These are phyloP conservation scores for Uropetala carovei DNA, from an alignment of 2,888 invertebrate genomes.

Conservation along the genomic window DNA sequence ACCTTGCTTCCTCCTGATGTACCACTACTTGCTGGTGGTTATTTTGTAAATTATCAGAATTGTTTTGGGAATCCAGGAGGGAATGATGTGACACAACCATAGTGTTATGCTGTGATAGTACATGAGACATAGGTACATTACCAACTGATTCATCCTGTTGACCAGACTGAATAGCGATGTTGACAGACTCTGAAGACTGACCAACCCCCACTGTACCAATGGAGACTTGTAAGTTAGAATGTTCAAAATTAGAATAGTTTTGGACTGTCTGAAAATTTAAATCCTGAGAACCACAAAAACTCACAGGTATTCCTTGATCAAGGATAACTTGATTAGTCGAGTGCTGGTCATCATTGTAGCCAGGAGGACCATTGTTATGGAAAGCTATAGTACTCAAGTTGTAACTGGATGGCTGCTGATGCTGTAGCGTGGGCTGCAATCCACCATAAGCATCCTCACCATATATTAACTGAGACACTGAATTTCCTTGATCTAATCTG, in stretches of 20 bases:
- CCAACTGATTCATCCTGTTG: background rate
- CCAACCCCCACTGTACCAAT: background rate
- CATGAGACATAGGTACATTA: background rate
- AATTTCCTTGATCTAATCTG: slow-evolving; percentile 10
- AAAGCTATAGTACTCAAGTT: background rate
- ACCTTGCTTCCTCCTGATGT: background rate
- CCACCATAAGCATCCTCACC: background rate
- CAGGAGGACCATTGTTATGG: background rate
- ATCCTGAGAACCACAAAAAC: background rate
- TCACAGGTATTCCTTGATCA: background rate
- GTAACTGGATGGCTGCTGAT: background rate
- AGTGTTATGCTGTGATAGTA: background rate
- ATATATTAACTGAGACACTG: background rate
- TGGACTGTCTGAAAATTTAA: background rate
- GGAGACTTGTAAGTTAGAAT: background rate
- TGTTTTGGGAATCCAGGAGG: background rate
- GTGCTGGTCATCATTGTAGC: background rate
- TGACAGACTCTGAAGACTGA: background rate
- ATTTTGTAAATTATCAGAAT: background rate
- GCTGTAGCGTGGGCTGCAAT: background rate
- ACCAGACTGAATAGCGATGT: background rate
- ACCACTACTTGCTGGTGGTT: background rate
- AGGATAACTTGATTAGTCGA: background rate
- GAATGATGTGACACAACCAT: background rate
- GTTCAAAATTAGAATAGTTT: slow-evolving; percentile 6